Conservation (phyloP, 2,797 vertebrate genomes). For the Scarus forsteni region DNA sequence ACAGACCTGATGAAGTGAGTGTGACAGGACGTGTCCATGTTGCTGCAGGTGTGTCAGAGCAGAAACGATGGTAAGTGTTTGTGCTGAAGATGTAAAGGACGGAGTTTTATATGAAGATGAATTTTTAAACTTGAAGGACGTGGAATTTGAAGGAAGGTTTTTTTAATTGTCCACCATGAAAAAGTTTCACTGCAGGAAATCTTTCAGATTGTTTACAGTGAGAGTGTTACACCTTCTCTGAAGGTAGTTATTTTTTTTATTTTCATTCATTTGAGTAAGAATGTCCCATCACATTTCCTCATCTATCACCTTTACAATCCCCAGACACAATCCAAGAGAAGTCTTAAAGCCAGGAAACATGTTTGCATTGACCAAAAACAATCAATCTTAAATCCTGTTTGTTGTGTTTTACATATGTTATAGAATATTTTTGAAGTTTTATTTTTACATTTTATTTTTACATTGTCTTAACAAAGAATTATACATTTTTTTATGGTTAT, state of each 20-base stretch:
- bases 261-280: constrained; percentile 40
- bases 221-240: constrained; percentile 31
- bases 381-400: constrained; percentile 47
- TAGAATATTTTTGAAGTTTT: constrained; percentile 64
- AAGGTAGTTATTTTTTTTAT: constrained; percentile 30
- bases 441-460: constrained; percentile 57
- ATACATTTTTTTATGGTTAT: constrained; percentile 40
- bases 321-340: constrained; percentile 40
- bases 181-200: constrained; percentile 33
- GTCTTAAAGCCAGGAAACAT: constrained; percentile 33
- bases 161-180: constrained; percentile 30
- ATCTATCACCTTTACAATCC: constrained; percentile 19
- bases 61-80: constrained; percentile 52
- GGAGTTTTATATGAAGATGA: background rate
- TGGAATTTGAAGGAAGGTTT: constrained; percentile 8
- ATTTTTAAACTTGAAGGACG: constrained; percentile 31
- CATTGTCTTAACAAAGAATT: constrained; percentile 48
- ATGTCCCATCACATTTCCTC: constrained; percentile 40
- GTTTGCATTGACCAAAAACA: constrained; percentile 69
- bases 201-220: constrained; percentile 70
- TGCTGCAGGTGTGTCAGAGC: constrained; percentile 35
- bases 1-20: constrained; percentile 36
- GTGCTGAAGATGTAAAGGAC: constrained; percentile 17
- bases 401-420: constrained; percentile 59
- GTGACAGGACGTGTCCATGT: constrained; percentile 27